These are phyloP conservation scores for Temnothorax rugatulus DNA, from an alignment of 2,888 invertebrate genomes.

Conservation along the genomic window DNA sequence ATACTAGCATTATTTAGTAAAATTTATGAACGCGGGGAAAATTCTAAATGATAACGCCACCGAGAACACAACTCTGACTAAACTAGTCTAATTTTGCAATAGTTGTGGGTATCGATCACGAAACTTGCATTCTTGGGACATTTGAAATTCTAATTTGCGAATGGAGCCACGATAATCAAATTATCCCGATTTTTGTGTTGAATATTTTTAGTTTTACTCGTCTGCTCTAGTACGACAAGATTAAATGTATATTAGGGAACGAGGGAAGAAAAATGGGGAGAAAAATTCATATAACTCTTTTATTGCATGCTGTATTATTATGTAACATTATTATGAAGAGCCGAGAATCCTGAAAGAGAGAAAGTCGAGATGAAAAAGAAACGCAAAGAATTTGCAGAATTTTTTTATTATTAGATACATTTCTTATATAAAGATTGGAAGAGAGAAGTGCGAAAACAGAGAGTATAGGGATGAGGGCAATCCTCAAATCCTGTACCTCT, in stretches of 20 bases:
- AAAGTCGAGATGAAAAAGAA: background rate
- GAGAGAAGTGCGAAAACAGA: constrained; percentile 25
- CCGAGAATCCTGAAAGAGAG: background rate
- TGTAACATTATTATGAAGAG: background rate
- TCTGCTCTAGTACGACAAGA: background rate
- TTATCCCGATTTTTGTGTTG: background rate
- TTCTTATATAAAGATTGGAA: background rate
- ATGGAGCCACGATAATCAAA: constrained; percentile 11
- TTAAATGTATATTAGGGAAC: background rate
- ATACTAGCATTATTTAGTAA: constrained; percentile 46
- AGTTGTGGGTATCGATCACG: constrained; percentile 13
- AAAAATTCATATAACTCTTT: constrained; percentile 1
- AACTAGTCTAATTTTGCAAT: background rate
- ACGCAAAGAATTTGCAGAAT: background rate
- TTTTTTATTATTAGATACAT: constrained; percentile 15
- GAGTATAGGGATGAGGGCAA: background rate
- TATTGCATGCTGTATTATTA: background rate
- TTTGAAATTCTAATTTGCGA: constrained; percentile 48
- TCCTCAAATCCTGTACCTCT: constrained; percentile 57
- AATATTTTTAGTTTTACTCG: constrained; percentile 17
- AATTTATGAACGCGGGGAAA: constrained; percentile 30
- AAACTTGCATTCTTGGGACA: constrained; percentile 22
- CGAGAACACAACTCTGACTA: background rate
- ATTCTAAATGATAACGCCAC: constrained; percentile 8
- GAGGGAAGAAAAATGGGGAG: background rate